Evolutionary conservation across 1,140 invertebrate species (phyloP), one percentile per base, ranked within the genome.

Genomic region (Drosophila chauvacae): DNA sequence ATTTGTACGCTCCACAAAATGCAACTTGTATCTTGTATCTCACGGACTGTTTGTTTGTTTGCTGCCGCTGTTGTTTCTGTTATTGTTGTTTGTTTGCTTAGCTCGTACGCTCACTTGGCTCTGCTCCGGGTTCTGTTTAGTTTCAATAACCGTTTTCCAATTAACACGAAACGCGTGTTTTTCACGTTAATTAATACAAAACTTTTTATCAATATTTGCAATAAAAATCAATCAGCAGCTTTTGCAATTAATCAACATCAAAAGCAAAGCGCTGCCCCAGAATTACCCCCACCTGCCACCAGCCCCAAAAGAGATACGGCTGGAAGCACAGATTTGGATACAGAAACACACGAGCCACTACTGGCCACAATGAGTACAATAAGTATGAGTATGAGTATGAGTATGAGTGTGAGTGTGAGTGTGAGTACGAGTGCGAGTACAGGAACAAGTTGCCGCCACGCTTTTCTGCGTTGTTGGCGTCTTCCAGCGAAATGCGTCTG

Each of bases 131-230:
- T 81, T 79, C 85, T 90, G 85, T 90, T 90, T 90, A 90, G 85
- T 90, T 85, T 90, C 85, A 90, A 85, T 90, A 90, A 90, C 74
- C 86, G 81, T 90, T 90, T 90, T 90, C 85, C 75, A 90, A 90
- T 90, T 90, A 90, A 90, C 86, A 90, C 74, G 61, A 81, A 90
- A 90, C 78, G 81, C 85, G 85, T 90, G 81, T 90, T 90, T 91
- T 91, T 88, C 88, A 84, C 77, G 64, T 91, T 91, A 91, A 91
- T 91, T 91, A 91, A 91, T 91, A 83, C 83, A 77, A 87, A 91
- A 84, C 72, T 88, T 91, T 90, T 91, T 91, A 91, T 91, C 88
- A 91, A 91, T 91, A 91, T 91, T 91, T 84, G 88, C 88, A 91
- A 91, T 91, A 91, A 91, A 91, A 91, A 91, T 91, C 88, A 91